Base-by-base conservation (phyloP, 2,113 vertebrate species). In the Pygoscelis adeliae region DNA sequence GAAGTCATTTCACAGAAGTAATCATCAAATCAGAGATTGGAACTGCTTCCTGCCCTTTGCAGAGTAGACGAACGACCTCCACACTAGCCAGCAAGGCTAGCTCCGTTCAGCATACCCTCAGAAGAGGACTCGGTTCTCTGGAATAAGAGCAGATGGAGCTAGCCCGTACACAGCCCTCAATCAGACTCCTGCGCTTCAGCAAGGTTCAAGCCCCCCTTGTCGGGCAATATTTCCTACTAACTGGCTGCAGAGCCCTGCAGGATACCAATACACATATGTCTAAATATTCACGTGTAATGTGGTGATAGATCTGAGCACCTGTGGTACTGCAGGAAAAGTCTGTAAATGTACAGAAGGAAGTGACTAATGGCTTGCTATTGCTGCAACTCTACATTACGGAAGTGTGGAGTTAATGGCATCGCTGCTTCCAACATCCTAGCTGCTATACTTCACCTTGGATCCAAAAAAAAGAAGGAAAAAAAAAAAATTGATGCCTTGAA, bases 91-190 rank as follows among this genome's bases (percentile, higher is more conserved):
- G 21, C 3, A 14, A 14, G 21, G 9, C 10, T 23, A 9, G 5
- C 3, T 78, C 15, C 3, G 11, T 52, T 69, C 58, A 87, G 58
- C 11, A 12, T 10, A 21, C 4, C 23, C 6, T 58, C 10, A 42
- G 42, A 74, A 42, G 40, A 61, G 3, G 11, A 40, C 7, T 30
- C 26, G 30, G 7, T 30, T 62, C 40, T 89, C 27, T 50, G 19
- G 19, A 56, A 9, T 44, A 55, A 44, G 11, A 47, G 7, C 17
- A 71, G 27, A 3, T 1, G 17, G n/a, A 58, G 20, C 7, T 1
- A 36, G 2, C 2, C 22, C 34, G 11, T 0, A 1, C 21, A 38
- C 17, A 83, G 27, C 5, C 13, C 29, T 42, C 27, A 32, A 1
- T 16, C 15, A 67, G 25, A 14, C 2, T 5, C 11, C 10, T 46